phyloP scores from a whole-genome alignment of 1,140 invertebrate genomes.

The Radopholus similis region DNA sequence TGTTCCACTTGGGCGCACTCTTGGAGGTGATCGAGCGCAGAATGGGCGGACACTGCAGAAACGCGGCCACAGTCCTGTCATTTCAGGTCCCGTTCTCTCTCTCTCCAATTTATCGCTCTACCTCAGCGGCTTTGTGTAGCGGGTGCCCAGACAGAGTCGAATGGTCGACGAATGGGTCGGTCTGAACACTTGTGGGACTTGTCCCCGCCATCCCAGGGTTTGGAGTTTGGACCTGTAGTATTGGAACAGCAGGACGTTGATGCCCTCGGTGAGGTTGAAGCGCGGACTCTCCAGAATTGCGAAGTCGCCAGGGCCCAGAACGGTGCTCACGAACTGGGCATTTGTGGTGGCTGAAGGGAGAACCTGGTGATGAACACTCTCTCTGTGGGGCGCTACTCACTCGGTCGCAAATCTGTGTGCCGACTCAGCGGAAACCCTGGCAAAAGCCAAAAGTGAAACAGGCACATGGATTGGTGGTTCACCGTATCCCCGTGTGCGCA shows the following conservation, averaged over 20 bases:
- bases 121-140: slow-evolving; percentile 47
- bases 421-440: slow-evolving; percentile 38
- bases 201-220: neutral
- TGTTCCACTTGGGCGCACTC: slow-evolving; percentile 58
- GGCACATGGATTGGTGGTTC: neutral
- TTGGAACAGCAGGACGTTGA: slow-evolving; percentile 58
- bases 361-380: neutral
- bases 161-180: slow-evolving; percentile 55
- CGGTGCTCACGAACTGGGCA: slow-evolving; percentile 55
- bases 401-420: slow-evolving; percentile 42
- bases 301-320: slow-evolving; percentile 57
- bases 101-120: neutral
- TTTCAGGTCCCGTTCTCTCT: neutral
- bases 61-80: slow-evolving; percentile 43
- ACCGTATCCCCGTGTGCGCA: slow-evolving; percentile 49
- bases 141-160: slow-evolving; percentile 51
- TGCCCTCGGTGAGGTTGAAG: slow-evolving; percentile 50
- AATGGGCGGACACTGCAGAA: slow-evolving; percentile 58
- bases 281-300: slow-evolving; percentile 57
- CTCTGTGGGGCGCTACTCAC: slow-evolving; percentile 10
- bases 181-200: slow-evolving; percentile 27
- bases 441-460: no score
- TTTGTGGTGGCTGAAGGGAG: slow-evolving; percentile 46
- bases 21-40: slow-evolving; percentile 55
- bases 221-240: slow-evolving; percentile 43